Base-by-base conservation (phyloP, 1,140 invertebrate species). In the Caenorhabditis briggsae region DNA sequence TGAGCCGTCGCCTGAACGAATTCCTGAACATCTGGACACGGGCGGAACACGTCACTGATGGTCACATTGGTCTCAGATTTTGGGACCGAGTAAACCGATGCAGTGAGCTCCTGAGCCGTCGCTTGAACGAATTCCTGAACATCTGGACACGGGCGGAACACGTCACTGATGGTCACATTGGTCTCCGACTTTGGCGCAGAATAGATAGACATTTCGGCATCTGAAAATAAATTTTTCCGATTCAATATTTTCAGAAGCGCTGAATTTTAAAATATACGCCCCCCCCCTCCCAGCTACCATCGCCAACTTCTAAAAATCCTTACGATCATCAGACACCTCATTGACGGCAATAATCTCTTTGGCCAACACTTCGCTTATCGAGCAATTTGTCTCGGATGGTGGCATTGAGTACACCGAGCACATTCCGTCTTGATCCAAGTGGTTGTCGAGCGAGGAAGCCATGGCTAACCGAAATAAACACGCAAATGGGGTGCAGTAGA, bases 351-450 rank as follows among this genome's bases (percentile, higher is more conserved):
- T 25, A 20, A 78, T 78, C 23, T 78, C 70, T 16, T 53, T 78
- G 46, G 70, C 70, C 43, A 78, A 18, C 5, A 78, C 70, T 41
- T 78, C 70, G 20, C n/a, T 78, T 23, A 78, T 78, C 20, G 70
- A 78, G 70, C 70, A 78, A 78, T 78, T 78, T 25, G 70, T 78
- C 46, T 78, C 70, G 20, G 70, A 78, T 50, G 70, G 70, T n/a
- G 50, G 70, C 20, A 46, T 46, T 12, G 70, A 78, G 70, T 78
- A 78, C 70, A 78, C 70, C 20, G 70, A 78, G 70, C 70, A 78
- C 70, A 78, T 78, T 78, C 64, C 64, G 43, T 78, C 70, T 53
- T 78, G 70, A 16, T 78, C 70, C 70, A 78, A 11, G 9, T 48
- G 46, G 70, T 78, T 50, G 70, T 78, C 70, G 70, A 48, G 46